Evolutionary conservation across 1,140 invertebrate species (phyloP).

Genomic region (Formica selysi): DNA sequence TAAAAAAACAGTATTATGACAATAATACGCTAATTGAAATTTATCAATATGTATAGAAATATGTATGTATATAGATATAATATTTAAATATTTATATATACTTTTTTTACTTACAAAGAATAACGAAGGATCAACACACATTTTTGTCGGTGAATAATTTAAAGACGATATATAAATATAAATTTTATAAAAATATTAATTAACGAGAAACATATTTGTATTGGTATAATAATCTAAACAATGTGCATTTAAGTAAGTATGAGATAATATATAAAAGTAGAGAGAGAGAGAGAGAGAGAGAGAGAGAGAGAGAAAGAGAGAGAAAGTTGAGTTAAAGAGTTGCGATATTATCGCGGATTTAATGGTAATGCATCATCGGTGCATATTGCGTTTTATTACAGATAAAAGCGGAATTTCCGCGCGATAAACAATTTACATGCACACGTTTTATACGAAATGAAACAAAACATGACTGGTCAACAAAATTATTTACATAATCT

Average conservation of each 20-base stretch:
- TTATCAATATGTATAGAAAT: neutral
- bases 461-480: slow-evolving; percentile 65
- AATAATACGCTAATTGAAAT: neutral
- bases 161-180: slow-evolving; percentile 4
- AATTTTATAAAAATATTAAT: slow-evolving; percentile 40
- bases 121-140: neutral
- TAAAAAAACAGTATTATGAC: no score
- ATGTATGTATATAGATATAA: neutral
- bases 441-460: slow-evolving; percentile 63
- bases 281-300: no score
- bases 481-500: slow-evolving; percentile 66
- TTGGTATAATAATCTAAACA: slow-evolving; percentile 9
- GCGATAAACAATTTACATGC: slow-evolving; percentile 65
- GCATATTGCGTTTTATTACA: slow-evolving; percentile 64
- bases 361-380: slow-evolving; percentile 64
- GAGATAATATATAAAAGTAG: slow-evolving; percentile 48
- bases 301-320: no score
- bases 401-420: slow-evolving; percentile 64
- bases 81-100: slow-evolving; percentile 8
- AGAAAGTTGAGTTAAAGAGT: slow-evolving; percentile 56
- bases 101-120: neutral
- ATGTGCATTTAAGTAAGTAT: slow-evolving; percentile 28
- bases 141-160: neutral
- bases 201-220: neutral
- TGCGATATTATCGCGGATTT: slow-evolving; percentile 61